These are phyloP conservation scores for Cynoglossus semilaevis DNA, from an alignment of 2,113 vertebrate genomes.

Conservation along the genomic window DNA sequence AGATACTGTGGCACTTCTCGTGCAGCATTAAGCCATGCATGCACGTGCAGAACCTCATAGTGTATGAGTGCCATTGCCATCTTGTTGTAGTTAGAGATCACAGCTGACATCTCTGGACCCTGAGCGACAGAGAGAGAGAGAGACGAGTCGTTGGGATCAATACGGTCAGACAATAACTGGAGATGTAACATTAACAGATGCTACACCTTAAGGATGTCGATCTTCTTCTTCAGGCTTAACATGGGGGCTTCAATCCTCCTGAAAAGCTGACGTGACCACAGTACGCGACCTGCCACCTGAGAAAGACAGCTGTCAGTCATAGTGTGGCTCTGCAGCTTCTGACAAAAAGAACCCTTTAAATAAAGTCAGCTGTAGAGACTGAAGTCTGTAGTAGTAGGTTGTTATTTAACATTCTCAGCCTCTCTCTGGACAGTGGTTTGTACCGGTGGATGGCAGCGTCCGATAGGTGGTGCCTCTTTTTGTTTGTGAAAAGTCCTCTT, in stretches of 20 bases:
- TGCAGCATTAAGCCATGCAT: slow-evolving; percentile 74
- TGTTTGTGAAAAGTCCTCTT: slow-evolving; percentile 77
- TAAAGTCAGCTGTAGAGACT: no score
- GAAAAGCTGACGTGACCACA: slow-evolving; percentile 83
- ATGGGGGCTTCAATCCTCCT: slow-evolving; percentile 82
- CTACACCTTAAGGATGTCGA: slow-evolving; percentile 74
- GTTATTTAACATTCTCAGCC: no score
- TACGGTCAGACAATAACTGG: not conserved
- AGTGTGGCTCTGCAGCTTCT: not conserved
- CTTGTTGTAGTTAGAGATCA: slow-evolving; percentile 78
- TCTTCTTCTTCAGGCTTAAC: slow-evolving; percentile 78
- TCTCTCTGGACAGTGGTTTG: slow-evolving; percentile 3
- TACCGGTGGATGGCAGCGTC: slow-evolving; percentile 79
- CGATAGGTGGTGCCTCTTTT: slow-evolving; percentile 75
- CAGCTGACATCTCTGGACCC: slow-evolving; percentile 76
- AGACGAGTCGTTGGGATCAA: not conserved
- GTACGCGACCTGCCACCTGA: slow-evolving; percentile 80
- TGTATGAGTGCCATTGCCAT: slow-evolving; percentile 77
- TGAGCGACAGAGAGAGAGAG: slow-evolving; percentile 35
- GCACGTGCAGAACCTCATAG: slow-evolving; percentile 78
- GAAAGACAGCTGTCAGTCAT: slow-evolving; percentile 3
- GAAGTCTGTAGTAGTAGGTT: no score
- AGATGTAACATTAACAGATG: not conserved
- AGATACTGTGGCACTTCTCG: slow-evolving; percentile 65
- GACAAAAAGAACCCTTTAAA: no score